Conservation (phyloP, 2,113 vertebrate species). For the Urocolius indicus region DNA sequence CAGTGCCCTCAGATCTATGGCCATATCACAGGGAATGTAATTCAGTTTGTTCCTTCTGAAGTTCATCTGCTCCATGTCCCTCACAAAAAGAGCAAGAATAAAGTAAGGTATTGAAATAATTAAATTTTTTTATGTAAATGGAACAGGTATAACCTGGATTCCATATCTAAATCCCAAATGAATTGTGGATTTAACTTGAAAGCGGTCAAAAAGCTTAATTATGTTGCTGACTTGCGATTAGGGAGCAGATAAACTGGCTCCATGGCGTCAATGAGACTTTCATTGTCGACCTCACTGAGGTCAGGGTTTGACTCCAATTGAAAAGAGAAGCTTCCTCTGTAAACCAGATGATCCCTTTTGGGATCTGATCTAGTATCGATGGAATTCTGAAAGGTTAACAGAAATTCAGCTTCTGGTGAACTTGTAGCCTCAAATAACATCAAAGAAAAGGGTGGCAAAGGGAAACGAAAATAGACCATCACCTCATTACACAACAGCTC, state of each 20-base stretch:
- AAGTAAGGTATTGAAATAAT: background rate
- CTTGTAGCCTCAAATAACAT: background rate
- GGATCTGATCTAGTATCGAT: background rate
- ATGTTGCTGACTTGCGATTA: background rate
- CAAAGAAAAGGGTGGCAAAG: background rate
- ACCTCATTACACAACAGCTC: background rate
- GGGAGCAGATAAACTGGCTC: background rate
- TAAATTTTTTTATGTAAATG: background rate
- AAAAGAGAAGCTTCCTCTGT: background rate
- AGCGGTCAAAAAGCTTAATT: constrained; percentile 11
- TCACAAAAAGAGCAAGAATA: fast-evolving
- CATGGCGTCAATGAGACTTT: background rate
- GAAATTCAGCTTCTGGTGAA: background rate
- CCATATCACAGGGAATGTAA: background rate
- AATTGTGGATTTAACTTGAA: background rate
- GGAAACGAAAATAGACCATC: background rate
- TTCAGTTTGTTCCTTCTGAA: background rate
- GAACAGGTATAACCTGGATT: background rate
- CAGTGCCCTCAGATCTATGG: background rate
- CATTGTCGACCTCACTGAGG: background rate
- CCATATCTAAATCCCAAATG: background rate
- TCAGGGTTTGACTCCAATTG: background rate
- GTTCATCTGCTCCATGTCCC: background rate
- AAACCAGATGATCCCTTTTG: background rate
- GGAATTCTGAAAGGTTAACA: background rate